phyloP scores from a whole-genome alignment of 2,888 invertebrate genomes.

The Nomada ruficornis region DNA sequence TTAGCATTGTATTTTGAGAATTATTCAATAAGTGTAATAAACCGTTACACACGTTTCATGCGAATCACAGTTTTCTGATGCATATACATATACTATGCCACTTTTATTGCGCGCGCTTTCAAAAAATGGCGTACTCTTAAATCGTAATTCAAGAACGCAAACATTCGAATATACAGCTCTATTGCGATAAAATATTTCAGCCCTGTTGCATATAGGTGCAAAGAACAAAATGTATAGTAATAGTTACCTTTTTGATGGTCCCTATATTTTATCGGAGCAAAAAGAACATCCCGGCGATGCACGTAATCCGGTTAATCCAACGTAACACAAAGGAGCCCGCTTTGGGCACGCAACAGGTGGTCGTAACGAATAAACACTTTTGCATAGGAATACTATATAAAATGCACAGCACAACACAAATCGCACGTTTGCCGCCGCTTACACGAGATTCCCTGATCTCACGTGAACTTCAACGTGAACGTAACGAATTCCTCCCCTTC shows the following conservation, averaged over 20 bases:
- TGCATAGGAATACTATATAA: constrained; percentile 47
- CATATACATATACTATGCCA: neutral
- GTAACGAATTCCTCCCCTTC: constrained; percentile 30
- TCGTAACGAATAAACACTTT: constrained; percentile 69
- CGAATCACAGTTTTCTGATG: neutral
- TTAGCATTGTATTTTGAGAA: no score
- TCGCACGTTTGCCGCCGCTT: constrained; percentile 60
- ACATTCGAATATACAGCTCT: neutral
- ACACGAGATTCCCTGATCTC: constrained; percentile 52
- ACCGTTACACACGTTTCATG: neutral
- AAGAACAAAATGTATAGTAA: neutral
- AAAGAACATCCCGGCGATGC: constrained; percentile 55
- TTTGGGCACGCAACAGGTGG: constrained; percentile 70
- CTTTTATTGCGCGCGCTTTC: constrained; percentile 30
- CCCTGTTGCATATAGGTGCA: neutral
- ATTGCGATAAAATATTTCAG: neutral
- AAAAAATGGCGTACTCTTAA: constrained; percentile 20
- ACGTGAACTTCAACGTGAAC: constrained; percentile 43
- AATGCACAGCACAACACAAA: constrained; percentile 67
- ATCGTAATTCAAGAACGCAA: neutral
- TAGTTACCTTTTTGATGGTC: constrained; percentile 48
- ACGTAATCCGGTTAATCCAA: constrained; percentile 79
- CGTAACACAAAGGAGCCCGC: constrained; percentile 67
- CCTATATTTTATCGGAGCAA: constrained; percentile 52
- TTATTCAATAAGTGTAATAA: no score